phyloP scores from a whole-genome alignment of 2,113 vertebrate species.

The Aythya baeri region DNA sequence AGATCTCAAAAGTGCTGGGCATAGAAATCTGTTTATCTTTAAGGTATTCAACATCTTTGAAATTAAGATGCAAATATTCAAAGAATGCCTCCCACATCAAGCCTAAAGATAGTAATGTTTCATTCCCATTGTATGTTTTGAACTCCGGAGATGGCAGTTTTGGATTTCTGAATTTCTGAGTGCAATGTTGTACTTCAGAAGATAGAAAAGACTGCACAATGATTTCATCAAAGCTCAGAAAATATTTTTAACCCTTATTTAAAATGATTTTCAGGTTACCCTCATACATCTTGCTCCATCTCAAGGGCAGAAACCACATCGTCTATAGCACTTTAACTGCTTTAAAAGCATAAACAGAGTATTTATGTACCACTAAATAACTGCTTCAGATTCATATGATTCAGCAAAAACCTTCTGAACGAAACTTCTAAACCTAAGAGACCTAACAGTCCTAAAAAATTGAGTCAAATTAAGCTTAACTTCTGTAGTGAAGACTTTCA shows the following conservation, averaged over 20 bases:
- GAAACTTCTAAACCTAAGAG: background rate
- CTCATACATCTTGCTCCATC: background rate
- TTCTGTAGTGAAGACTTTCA: background rate
- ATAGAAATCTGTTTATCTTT: conserved; percentile 39
- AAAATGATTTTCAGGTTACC: background rate
- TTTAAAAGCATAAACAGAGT: background rate
- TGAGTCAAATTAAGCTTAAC: background rate
- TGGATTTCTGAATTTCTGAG: conserved; percentile 22
- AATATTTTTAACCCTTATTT: conserved; percentile 26
- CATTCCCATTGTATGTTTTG: conserved; percentile 45
- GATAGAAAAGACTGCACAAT: background rate
- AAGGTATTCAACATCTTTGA: conserved; percentile 13
- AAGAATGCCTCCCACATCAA: conserved; percentile 55
- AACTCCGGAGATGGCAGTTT: conserved; percentile 30
- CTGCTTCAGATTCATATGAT: background rate
- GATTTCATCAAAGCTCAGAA: conserved; percentile 11
- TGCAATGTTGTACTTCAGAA: background rate
- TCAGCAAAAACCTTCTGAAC: background rate
- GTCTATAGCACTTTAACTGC: background rate
- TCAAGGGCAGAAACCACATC: background rate
- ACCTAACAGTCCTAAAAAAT: background rate
- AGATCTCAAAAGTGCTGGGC: background rate
- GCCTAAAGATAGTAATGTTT: conserved; percentile 50
- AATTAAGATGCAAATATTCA: conserved; percentile 56
- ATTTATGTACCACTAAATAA: background rate